phyloP scores from a whole-genome alignment of 2,797 vertebrate genomes.

The Ctenosaura bakeri region DNA sequence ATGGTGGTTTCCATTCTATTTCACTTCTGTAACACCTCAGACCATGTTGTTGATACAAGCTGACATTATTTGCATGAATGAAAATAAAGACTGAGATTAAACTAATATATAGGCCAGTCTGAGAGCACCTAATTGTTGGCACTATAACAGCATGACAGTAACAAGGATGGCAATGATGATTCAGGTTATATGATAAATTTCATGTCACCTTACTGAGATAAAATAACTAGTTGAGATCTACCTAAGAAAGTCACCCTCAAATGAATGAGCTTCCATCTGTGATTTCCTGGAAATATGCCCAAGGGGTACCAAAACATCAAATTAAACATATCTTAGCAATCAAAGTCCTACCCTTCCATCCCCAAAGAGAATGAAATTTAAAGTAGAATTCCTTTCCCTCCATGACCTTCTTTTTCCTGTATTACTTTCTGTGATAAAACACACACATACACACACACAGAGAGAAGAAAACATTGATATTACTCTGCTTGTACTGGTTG shows the following conservation, averaged over 20 bases:
- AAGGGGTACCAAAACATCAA: background rate
- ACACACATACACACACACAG: no score
- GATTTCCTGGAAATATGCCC: slow-evolving; percentile 8
- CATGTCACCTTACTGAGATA: slow-evolving; percentile 34
- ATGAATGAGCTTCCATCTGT: background rate
- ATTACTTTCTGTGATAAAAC: no score
- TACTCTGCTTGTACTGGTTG: background rate
- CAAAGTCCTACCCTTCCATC: background rate
- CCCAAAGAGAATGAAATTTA: background rate
- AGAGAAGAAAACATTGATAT: background rate
- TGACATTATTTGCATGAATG: background rate
- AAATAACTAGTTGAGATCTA: slow-evolving; percentile 9
- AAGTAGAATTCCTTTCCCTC: background rate
- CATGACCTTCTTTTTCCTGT: background rate
- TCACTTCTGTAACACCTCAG: background rate
- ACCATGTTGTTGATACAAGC: background rate
- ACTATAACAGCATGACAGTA: background rate
- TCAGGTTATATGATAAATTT: background rate
- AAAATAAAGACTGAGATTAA: background rate
- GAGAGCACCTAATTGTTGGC: background rate
- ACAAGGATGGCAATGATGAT: background rate
- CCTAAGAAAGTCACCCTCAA: background rate
- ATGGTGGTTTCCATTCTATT: background rate
- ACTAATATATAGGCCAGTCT: background rate
- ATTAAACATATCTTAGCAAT: background rate